Evolutionary conservation across 2,888 invertebrate genomes (phyloP), one percentile per base, ranked within the genome.

Genomic region (Diarsia brunnea): DNA sequence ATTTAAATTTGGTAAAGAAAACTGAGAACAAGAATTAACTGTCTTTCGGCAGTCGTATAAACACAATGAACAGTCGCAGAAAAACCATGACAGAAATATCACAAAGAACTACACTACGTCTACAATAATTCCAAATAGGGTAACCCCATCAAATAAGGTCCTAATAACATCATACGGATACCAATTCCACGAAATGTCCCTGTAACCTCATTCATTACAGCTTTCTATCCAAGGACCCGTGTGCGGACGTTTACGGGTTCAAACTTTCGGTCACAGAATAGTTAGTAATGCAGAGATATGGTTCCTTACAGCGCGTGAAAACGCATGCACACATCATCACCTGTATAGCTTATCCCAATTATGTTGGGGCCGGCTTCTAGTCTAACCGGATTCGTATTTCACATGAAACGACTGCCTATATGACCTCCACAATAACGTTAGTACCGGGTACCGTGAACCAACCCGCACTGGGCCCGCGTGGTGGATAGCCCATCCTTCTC

Each of bases 141-240:
- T 73, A 51, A 78, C 55, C 79, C 58, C 38, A 75, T 79, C 67
- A 74, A 79, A 74, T 78, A 79, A 81, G 55, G 43, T 51, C 65
- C 63, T 80, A 81, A 76, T 81, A 81, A 75, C 60, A 66, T 76
- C 76, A 79, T 51, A 45, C 66, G 70, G 77, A 81, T 76, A 81
- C 67, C 76, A 70, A 76, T 77, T 81, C 67, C 27, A 45, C 61
- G 63, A 67, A 81, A 76, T 70, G 66, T 60, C 58, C 45, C 49
- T 51, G 45, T 75, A 75, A 79, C 81, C 81, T 76, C 66, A 45
- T 71, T 77, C 68, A 71, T 81, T 81, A 80, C 5, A 67, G 70
- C 70, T 64, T 81, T 69, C 70, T 82, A 78, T 69, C 45, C 60
- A 45, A 45, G 8, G 49, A 78, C 21, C 69, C 61, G 27, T 73